Conservation (phyloP, 2,888 invertebrate species). For the Hanleya hanleyi region DNA sequence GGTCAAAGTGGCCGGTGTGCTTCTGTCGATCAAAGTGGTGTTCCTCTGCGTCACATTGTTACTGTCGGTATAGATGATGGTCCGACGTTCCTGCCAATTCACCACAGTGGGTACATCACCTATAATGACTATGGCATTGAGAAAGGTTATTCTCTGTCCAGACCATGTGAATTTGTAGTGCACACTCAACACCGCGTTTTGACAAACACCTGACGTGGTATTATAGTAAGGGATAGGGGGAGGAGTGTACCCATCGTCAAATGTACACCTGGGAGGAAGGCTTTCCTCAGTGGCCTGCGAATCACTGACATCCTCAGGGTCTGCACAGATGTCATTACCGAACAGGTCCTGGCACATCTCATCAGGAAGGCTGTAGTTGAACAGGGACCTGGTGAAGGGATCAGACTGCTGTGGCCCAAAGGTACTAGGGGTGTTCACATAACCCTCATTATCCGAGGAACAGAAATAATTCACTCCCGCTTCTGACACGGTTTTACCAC, state of each 20-base stretch:
- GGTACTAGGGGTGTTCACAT: conserved; percentile 39
- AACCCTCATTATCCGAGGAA: conserved; percentile 29
- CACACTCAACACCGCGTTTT: conserved; percentile 63
- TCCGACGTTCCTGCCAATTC: neutral
- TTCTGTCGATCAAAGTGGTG: neutral
- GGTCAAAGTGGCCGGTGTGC: conserved; percentile 37
- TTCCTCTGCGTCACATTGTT: neutral
- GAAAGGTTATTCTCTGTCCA: conserved; percentile 45
- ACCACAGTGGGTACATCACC: conserved; percentile 45
- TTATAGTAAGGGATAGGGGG: conserved; percentile 44
- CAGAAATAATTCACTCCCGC: conserved; percentile 54
- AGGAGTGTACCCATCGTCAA: conserved; percentile 48
- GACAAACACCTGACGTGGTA: conserved; percentile 36
- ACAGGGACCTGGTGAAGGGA: conserved; percentile 25
- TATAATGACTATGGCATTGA: conserved; percentile 58
- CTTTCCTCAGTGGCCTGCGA: neutral
- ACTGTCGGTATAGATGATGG: neutral
- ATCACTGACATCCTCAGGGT: neutral
- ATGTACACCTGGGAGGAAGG: conserved; percentile 49
- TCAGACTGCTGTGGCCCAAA: conserved; percentile 17
- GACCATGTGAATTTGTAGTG: conserved; percentile 62
- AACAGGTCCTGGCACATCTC: conserved; percentile 40
- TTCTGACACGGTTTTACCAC: conserved; percentile 23
- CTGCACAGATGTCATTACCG: neutral
- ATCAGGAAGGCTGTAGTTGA: conserved; percentile 39